Evolutionary conservation across 2,888 invertebrate species (phyloP), one percentile per base, ranked within the genome.

Genomic region (Nomada fabriciana): DNA sequence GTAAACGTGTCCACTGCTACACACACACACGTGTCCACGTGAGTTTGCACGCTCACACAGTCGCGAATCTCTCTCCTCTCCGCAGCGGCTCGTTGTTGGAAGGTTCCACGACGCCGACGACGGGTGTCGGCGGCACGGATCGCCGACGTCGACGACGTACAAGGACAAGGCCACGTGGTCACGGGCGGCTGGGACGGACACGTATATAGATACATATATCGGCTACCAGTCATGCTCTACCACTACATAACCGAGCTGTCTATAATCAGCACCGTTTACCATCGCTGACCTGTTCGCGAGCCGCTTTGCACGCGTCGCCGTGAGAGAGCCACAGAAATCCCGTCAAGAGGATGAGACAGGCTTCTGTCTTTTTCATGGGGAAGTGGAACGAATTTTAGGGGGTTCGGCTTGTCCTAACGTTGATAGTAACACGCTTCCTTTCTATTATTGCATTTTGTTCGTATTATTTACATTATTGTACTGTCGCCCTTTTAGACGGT

Each of bases 91-190:
- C 78, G 72, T 75, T 75, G 73, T 88, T 85, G 89, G 88, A 90
- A 90, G 87, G 85, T 90, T 90, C 85, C 87, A 86, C 84, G 78
- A 61, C 76, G 72, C 47, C 84, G 84, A 85, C 85, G 84, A 68
- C 85, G 87, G 76, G 87, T 86, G 87, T 86, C 89, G 87, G 88
- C 88, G 90, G 88, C 89, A 89, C 84, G 76, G 76, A 78, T 76
- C 65, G 82, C 84, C 82, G 88, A 88, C 86, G 86, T 81, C 85
- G 88, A 89, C 88, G 88, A 89, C 89, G 90, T 88, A 85, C 91
- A 93, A 93, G 93, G 92, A 93, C 93, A 93, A 93, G 92, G 93
- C 89, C 91, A 89, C 89, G 87, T 93, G 93, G 91, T 93, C 92
- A 93, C 91, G 92, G 92, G 90, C 91, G 89, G 87, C 85, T 87